Evolutionary conservation across 2,113 vertebrate genomes (phyloP).

Genomic region (Sula dactylatra): DNA sequence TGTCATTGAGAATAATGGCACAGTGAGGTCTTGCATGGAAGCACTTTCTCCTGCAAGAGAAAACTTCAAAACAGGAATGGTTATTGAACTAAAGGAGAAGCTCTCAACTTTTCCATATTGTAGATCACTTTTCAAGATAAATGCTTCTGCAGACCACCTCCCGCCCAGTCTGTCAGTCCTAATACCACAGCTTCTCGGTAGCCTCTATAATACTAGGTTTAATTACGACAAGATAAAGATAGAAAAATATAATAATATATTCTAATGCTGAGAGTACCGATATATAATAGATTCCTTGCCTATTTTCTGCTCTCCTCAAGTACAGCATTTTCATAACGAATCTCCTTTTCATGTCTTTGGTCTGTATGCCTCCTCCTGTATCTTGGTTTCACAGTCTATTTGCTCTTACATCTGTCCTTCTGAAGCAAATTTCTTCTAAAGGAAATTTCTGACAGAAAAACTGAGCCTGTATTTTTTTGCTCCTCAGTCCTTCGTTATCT

Average conservation of each 20-base stretch:
- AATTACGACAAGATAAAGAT: background rate
- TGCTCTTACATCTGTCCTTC: background rate
- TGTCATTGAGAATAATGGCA: conserved; percentile 66
- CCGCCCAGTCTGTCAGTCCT: conserved; percentile 36
- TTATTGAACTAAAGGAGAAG: conserved; percentile 57
- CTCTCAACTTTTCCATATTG: conserved; percentile 60
- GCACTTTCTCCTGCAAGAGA: conserved; percentile 52
- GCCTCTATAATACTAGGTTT: background rate
- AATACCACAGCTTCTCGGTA: background rate
- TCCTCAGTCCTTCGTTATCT: background rate
- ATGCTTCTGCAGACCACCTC: conserved; percentile 43
- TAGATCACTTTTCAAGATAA: conserved; percentile 50
- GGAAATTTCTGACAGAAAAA: background rate
- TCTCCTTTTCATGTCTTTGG: conserved; percentile 16
- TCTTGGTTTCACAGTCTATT: background rate
- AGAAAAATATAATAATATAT: conserved; percentile 8
- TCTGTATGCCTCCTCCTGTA: background rate
- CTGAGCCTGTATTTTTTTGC: background rate
- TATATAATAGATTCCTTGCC: background rate
- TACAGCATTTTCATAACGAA: background rate
- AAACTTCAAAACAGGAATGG: conserved; percentile 60
- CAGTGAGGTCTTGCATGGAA: conserved; percentile 61
- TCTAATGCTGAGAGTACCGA: background rate
- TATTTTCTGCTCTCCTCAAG: conserved; percentile 20
- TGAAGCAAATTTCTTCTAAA: conserved; percentile 27